Evolutionary conservation across 2,797 vertebrate species (phyloP).

Genomic region (Chanos chanos): DNA sequence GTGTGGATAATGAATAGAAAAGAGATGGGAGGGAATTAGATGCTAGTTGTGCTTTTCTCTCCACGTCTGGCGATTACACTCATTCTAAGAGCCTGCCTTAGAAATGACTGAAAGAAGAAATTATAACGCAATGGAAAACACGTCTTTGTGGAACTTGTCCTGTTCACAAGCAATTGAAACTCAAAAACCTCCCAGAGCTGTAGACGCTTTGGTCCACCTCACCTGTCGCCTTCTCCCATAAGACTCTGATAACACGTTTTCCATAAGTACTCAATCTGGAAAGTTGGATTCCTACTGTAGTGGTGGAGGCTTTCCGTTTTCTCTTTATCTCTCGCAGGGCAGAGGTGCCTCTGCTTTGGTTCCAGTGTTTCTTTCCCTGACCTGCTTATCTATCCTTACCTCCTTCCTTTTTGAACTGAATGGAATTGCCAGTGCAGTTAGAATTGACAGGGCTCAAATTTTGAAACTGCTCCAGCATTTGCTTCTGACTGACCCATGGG

Average conservation of each 20-base stretch:
- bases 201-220: slow-evolving; percentile 13
- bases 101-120: too few species aligned
- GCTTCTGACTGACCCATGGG: slow-evolving; percentile 23
- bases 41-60: too few species aligned
- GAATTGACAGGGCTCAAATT: slow-evolving; percentile 38
- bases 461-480: slow-evolving; percentile 26
- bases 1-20: too few species aligned
- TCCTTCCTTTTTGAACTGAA: slow-evolving; percentile 42
- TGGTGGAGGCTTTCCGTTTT: slow-evolving; percentile 74
- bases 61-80: too few species aligned
- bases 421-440: slow-evolving; percentile 29
- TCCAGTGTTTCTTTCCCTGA: slow-evolving; percentile 22
- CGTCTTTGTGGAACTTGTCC: too few species aligned
- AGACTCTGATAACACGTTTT: slow-evolving; percentile 55
- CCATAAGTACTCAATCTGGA: slow-evolving; percentile 72
- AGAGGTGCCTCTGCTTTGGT: slow-evolving; percentile 62
- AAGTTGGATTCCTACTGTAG: slow-evolving; percentile 74
- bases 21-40: too few species aligned
- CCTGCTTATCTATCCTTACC: slow-evolving; percentile 22
- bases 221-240: slow-evolving; percentile 26
- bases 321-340: slow-evolving; percentile 71
- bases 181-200: slow-evolving; percentile 18
- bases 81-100: too few species aligned
- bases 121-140: too few species aligned
- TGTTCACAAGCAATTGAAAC: too few species aligned